Conservation (phyloP, 2,113 vertebrate genomes). For the Corythaeola cristata region DNA sequence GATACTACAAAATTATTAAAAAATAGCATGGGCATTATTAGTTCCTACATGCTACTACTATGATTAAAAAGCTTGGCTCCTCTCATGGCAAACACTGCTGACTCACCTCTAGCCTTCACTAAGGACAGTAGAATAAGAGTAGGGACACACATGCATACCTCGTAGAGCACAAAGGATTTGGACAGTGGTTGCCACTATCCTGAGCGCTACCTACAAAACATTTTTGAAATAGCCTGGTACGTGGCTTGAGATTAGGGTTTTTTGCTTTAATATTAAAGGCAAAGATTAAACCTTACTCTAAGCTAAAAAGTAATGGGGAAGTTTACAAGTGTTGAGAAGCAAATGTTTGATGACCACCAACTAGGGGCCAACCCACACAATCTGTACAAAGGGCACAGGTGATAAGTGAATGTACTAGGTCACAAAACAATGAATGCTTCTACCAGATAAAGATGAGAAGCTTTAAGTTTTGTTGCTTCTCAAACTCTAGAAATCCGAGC, state of each 20-base stretch:
- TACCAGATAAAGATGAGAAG: background rate
- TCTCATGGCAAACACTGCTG: background rate
- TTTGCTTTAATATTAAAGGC: background rate
- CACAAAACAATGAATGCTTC: background rate
- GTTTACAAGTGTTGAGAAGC: background rate
- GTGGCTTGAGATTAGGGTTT: accelerated
- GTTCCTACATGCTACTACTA: background rate
- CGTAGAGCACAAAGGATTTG: background rate
- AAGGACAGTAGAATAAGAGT: background rate
- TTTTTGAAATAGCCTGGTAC: background rate
- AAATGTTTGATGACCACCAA: background rate
- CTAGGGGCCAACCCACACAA: background rate
- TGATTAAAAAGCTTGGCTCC: background rate
- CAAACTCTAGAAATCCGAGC: background rate
- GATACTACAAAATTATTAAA: background rate
- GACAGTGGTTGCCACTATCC: background rate
- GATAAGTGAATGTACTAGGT: background rate
- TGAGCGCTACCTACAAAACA: background rate
- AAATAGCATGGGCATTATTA: too few relatives aligned
- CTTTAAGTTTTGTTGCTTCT: background rate
- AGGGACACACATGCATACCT: background rate
- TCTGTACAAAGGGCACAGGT: background rate
- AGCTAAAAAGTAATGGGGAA: background rate
- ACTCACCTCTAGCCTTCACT: background rate
- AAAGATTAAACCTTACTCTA: background rate